phyloP scores from a whole-genome alignment of 2,888 invertebrate species.

The Megalurothrips usitatus region DNA sequence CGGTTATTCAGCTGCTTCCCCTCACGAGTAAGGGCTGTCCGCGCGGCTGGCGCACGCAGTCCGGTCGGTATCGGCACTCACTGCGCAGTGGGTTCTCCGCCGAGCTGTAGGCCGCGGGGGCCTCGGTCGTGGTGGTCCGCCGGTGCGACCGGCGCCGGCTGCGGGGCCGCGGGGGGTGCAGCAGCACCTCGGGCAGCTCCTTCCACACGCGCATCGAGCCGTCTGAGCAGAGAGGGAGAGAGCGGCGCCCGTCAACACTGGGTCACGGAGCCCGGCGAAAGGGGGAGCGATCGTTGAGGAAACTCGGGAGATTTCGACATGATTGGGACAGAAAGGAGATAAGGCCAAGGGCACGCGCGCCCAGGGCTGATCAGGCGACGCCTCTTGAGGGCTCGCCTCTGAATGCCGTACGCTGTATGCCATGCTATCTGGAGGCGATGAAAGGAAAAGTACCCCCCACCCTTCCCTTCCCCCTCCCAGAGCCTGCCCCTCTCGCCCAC shows the following conservation, averaged over 20 bases:
- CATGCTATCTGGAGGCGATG: too few species aligned
- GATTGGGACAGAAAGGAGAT: background rate
- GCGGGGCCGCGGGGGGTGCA: background rate
- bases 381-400: background rate
- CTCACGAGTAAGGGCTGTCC: too few species aligned
- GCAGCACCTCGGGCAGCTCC: background rate
- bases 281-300: too few species aligned
- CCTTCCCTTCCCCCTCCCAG: too few species aligned
- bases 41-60: too few species aligned
- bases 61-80: background rate
- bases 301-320: too few species aligned
- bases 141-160: background rate
- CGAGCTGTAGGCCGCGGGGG: background rate
- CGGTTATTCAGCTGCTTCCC: too few species aligned
- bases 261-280: too few species aligned
- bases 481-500: too few species aligned
- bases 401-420: too few species aligned
- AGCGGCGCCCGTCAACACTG: background rate
- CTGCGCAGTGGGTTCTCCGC: background rate
- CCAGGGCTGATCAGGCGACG: background rate
- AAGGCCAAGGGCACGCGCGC: background rate
- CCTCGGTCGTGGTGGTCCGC: background rate
- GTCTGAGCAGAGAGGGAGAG: background rate
- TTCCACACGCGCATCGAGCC: background rate
- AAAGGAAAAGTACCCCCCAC: too few species aligned